Conservation (phyloP, 2,888 invertebrate genomes). For the Vesta saturnalis region DNA sequence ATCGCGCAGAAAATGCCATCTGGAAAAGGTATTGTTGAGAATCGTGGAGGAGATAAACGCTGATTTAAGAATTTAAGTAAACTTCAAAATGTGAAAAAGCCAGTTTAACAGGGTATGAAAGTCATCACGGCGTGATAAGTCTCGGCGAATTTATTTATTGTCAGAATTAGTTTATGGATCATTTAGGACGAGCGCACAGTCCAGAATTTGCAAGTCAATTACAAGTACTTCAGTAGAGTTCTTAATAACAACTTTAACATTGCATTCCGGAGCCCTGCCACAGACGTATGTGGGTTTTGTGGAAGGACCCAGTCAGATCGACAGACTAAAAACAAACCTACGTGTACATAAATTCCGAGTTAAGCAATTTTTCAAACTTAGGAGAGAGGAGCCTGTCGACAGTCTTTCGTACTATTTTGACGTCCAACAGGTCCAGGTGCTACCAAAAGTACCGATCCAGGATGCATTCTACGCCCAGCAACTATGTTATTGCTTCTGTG, state of each 20-base stretch:
- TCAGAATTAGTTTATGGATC: constrained; percentile 10
- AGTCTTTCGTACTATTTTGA: constrained; percentile 27
- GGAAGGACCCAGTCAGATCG: constrained; percentile 20
- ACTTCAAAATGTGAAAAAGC: background rate
- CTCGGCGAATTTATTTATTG: constrained; percentile 12
- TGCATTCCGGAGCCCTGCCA: constrained; percentile 32
- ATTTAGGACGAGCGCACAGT: constrained; percentile 12
- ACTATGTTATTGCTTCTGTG: constrained; percentile 1
- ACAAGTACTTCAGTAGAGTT: background rate
- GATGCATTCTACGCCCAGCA: constrained; percentile 35
- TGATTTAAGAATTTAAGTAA: background rate
- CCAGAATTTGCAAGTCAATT: constrained; percentile 14
- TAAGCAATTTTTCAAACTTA: constrained; percentile 28
- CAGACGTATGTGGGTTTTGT: constrained; percentile 29
- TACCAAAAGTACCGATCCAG: constrained; percentile 33
- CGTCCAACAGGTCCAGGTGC: constrained; percentile 29
- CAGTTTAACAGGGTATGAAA: constrained; percentile 18
- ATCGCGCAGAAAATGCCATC: constrained; percentile 2
- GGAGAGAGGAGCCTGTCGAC: constrained; percentile 21
- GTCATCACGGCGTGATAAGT: constrained; percentile 23
- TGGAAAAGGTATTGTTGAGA: background rate
- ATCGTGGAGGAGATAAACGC: constrained; percentile 6
- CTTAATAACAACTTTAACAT: constrained; percentile 23
- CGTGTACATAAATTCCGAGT: constrained; percentile 30
- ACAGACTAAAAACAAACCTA: constrained; percentile 14